phyloP scores from a whole-genome alignment of 2,797 vertebrate genomes.

The Fundulus diaphanus region DNA sequence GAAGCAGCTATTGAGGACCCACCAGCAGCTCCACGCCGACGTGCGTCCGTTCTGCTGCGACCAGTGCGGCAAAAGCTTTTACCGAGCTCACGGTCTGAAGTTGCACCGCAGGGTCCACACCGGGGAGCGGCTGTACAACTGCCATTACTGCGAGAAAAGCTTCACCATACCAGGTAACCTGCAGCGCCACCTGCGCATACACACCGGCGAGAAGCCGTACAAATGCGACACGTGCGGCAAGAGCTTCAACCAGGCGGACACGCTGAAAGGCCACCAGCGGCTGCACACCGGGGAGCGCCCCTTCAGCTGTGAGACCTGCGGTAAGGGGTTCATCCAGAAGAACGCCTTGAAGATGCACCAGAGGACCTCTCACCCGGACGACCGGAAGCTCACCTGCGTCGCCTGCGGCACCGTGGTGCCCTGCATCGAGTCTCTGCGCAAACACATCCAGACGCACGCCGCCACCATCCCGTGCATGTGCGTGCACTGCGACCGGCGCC shows the following conservation, averaged over 20 bases:
- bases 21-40: slow-evolving; percentile 79
- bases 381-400: slow-evolving; percentile 62
- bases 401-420: slow-evolving; percentile 59
- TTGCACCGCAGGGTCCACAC: slow-evolving; percentile 83
- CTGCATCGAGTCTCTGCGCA: slow-evolving; percentile 61
- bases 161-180: slow-evolving; percentile 84
- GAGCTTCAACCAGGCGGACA: slow-evolving; percentile 84
- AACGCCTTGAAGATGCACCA: slow-evolving; percentile 79
- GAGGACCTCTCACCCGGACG: slow-evolving; percentile 64
- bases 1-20: slow-evolving; percentile 72
- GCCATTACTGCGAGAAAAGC: slow-evolving; percentile 81
- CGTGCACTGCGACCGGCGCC: slow-evolving; percentile 52
- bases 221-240: slow-evolving; percentile 81
- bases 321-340: slow-evolving; percentile 81
- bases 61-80: slow-evolving; percentile 82
- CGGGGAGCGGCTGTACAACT: slow-evolving; percentile 77
- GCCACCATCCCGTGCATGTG: slow-evolving; percentile 61
- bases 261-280: slow-evolving; percentile 81
- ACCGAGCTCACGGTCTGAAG: slow-evolving; percentile 77
- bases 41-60: slow-evolving; percentile 79
- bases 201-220: slow-evolving; percentile 87
- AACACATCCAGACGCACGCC: slow-evolving; percentile 66
- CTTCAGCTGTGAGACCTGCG: slow-evolving; percentile 79
- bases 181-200: slow-evolving; percentile 84
- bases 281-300: slow-evolving; percentile 85